A percentile compares a stretch with the other conserved stretches of the same genome.
phyloP scores from a whole-genome alignment of 2,888 invertebrate species.

The Hypomecis punctinalis region DNA sequence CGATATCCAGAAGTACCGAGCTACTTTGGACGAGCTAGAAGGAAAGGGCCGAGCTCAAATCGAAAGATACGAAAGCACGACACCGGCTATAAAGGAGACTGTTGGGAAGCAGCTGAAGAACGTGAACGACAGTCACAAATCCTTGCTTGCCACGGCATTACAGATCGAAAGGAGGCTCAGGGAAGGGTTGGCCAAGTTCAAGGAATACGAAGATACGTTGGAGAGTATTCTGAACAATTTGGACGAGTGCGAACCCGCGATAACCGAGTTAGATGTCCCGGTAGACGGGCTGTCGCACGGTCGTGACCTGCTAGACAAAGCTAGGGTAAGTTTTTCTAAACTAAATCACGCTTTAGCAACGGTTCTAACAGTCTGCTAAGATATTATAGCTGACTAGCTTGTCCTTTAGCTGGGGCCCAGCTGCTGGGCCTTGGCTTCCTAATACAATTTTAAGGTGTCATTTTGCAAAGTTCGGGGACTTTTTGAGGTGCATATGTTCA shows the following conservation, averaged over 20 bases:
- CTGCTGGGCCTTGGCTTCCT: too few relatives aligned
- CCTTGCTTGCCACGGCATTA: slow-evolving; percentile 93
- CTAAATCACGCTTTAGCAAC: background rate
- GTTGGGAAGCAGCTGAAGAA: slow-evolving; percentile 95
- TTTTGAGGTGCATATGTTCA: background rate
- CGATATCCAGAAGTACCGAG: slow-evolving; percentile 93
- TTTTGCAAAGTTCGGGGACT: too few relatives aligned
- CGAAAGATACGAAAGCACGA: slow-evolving; percentile 89
- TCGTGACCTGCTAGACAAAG: slow-evolving; percentile 89
- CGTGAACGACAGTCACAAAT: slow-evolving; percentile 97
- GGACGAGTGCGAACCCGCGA: slow-evolving; percentile 91
- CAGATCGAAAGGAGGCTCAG: slow-evolving; percentile 95
- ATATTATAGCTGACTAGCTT: too few relatives aligned
- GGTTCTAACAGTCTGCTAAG: too few relatives aligned
- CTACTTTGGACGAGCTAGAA: slow-evolving; percentile 92
- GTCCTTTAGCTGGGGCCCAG: too few relatives aligned
- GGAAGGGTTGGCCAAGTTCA: slow-evolving; percentile 96
- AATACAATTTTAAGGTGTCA: too few relatives aligned
- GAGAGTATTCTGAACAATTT: slow-evolving; percentile 93
- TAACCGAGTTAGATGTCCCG: slow-evolving; percentile 90
- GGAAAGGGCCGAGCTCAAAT: slow-evolving; percentile 94
- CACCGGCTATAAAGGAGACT: slow-evolving; percentile 90
- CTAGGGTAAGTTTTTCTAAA: slow-evolving; percentile 84
- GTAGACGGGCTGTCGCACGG: slow-evolving; percentile 91
- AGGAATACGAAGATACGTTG: slow-evolving; percentile 96